Conservation (phyloP, 2,113 vertebrate genomes). For the Eonycteris spelaea region DNA sequence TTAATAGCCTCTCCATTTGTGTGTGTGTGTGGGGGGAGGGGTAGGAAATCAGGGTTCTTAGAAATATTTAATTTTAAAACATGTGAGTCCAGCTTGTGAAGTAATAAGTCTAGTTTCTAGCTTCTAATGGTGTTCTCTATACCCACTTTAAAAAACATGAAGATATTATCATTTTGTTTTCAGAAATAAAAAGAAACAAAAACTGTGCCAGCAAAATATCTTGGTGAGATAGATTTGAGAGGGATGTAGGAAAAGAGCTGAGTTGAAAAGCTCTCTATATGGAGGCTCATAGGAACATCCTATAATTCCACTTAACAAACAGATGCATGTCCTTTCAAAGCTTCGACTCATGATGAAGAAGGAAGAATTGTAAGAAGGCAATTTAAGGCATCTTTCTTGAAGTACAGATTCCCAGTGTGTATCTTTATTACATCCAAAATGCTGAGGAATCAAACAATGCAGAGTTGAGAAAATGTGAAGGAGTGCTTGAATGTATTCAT, state of each 20-base stretch:
- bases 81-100: not conserved
- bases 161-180: not conserved
- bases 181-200: not conserved
- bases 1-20: not conserved
- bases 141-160: not conserved
- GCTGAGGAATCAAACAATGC: not conserved
- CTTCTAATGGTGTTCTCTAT: not conserved
- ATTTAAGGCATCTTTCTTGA: not conserved
- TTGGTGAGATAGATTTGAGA: not conserved
- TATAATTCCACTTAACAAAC: not conserved
- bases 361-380: not conserved
- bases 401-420: not conserved
- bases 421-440: not conserved
- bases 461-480: not conserved
- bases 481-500: not conserved
- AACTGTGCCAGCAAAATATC: not conserved
- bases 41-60: not conserved
- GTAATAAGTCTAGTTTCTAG: not conserved
- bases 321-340: not conserved
- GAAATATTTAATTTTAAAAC: not conserved
- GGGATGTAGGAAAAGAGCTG: not conserved
- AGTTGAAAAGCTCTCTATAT: not conserved
- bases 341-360: not conserved
- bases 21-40: too few species aligned
- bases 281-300: not conserved